Conservation (phyloP, 2,797 vertebrate genomes). For the Eleutherodactylus coqui region DNA sequence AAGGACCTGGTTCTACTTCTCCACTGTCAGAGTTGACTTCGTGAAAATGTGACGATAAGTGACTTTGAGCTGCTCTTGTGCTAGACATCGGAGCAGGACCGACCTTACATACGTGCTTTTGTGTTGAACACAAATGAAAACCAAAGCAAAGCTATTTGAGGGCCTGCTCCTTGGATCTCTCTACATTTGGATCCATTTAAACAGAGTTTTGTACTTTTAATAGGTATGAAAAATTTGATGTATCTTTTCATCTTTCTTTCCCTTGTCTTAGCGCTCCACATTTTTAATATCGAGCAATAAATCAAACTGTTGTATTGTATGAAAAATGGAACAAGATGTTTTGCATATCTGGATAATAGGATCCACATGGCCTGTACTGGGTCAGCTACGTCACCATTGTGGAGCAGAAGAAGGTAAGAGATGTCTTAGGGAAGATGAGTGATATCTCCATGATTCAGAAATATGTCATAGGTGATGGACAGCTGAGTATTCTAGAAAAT, state of each 20-base stretch:
- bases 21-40: neutral
- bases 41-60: neutral
- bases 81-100: neutral
- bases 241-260: constrained; percentile 66
- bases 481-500: neutral
- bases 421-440: constrained; percentile 9
- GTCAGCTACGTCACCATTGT: constrained; percentile 16
- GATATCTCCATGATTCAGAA: neutral
- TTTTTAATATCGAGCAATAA: constrained; percentile 85
- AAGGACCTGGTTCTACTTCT: neutral
- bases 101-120: neutral
- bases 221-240: constrained; percentile 66
- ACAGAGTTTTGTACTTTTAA: constrained; percentile 67
- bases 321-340: constrained; percentile 84
- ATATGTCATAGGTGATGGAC: neutral
- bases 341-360: constrained; percentile 84
- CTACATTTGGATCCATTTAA: constrained; percentile 63
- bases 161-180: neutral
- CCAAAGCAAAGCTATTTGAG: constrained; percentile 16
- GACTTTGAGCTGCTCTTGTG: neutral
- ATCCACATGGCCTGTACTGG: constrained; percentile 78
- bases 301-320: constrained; percentile 86
- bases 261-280: constrained; percentile 75
- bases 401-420: neutral
- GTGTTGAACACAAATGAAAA: constrained; percentile 37